A percentile compares a stretch with the other conserved stretches of the same genome.
These are phyloP conservation scores for Nasonovia ribisnigri DNA, from an alignment of 2,888 invertebrate species.

Conservation along the genomic window DNA sequence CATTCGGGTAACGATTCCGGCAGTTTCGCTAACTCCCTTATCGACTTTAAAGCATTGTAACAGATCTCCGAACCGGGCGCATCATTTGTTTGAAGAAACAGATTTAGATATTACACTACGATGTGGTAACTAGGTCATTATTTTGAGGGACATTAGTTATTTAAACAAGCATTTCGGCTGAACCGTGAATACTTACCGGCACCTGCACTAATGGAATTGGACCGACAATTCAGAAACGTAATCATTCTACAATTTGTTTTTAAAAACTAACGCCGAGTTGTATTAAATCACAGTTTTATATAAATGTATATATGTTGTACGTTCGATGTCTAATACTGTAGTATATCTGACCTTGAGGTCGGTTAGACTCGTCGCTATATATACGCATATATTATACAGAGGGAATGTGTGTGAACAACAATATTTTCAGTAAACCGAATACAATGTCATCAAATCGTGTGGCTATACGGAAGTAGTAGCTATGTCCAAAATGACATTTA, in stretches of 20 bases:
- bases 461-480: neutral
- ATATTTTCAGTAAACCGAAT: conserved; percentile 5
- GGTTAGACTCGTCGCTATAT: neutral
- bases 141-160: conserved; percentile 6
- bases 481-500: conserved; percentile 20
- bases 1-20: neutral
- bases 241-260: neutral
- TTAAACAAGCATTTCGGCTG: neutral
- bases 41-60: neutral
- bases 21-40: neutral
- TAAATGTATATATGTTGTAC: neutral
- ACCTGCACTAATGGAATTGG: neutral
- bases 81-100: conserved; percentile 34
- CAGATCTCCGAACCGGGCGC: neutral
- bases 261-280: neutral
- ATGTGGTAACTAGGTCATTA: neutral
- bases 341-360: neutral
- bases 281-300: neutral
- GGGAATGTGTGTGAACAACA: neutral
- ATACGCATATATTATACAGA: neutral
- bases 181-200: neutral
- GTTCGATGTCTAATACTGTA: neutral
- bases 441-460: neutral
- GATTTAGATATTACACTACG: neutral
- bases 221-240: neutral